phyloP scores from a whole-genome alignment of 2,797 vertebrate species.

The Microctenopoma steveboyesi region DNA sequence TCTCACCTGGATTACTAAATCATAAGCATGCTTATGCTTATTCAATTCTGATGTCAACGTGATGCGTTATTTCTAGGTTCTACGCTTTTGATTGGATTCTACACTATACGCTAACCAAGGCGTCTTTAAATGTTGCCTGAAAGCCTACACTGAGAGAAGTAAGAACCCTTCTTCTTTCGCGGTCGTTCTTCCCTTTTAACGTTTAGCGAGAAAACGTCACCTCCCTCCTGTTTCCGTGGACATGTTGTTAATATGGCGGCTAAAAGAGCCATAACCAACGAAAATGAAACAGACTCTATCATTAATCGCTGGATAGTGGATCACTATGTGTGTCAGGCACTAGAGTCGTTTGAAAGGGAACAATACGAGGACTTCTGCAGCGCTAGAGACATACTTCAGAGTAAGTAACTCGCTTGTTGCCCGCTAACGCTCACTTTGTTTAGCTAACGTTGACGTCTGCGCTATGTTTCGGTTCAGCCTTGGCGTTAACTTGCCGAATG shows the following conservation, averaged over 20 bases:
- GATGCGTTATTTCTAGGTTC: background rate
- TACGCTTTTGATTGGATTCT: accelerated
- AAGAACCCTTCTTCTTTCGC: accelerated
- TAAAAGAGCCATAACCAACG: background rate
- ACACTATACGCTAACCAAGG: no score
- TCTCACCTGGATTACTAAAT: background rate
- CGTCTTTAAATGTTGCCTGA: background rate
- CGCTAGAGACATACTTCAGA: constrained; percentile 59
- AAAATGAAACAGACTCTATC: constrained; percentile 30
- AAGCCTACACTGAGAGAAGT: background rate
- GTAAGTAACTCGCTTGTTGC: constrained; percentile 61
- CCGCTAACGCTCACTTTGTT: background rate
- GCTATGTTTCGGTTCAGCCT: background rate
- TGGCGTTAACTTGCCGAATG: background rate
- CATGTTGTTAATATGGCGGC: constrained; percentile 63
- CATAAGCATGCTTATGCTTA: no score
- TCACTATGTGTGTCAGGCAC: constrained; percentile 63
- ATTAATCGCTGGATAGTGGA: constrained; percentile 80
- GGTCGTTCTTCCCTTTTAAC: background rate
- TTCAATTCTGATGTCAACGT: accelerated
- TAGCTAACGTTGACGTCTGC: background rate
- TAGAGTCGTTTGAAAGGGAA: constrained; percentile 65
- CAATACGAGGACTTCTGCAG: constrained; percentile 61
- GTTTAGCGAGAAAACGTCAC: background rate
- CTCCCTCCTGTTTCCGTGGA: background rate